Evolutionary conservation across 2,797 vertebrate species (phyloP), one percentile per base, ranked within the genome.

Genomic region (Enteromius anoplus): DNA sequence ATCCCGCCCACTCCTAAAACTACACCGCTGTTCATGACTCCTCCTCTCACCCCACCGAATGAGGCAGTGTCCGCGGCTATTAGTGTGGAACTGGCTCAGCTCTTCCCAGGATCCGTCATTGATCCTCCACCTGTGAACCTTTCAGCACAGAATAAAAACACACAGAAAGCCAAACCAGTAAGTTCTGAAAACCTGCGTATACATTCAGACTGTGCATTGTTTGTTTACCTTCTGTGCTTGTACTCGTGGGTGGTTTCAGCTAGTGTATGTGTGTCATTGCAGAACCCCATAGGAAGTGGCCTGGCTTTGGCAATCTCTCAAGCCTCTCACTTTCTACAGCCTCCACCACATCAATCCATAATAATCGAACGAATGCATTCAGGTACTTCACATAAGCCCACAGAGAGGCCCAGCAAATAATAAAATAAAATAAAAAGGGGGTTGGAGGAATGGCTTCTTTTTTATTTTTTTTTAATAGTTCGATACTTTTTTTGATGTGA

Each of bases 301-400:
- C 92, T 99, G 86, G 98, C 97, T 47, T 90, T 99, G 92, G 98
- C 98, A 88, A 97, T 99, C 92, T 99, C 98, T 90, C 98, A 99
- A 83, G 98, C 98, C 10, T 99, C 98, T 77, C 98, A 99, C 93
- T 98, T 99, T 90, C 95, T 99, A 88, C 98, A 99, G 86, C 97
- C 98, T 87, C 97, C 98, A 26, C 97, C 98, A 89, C 97, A 99
- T 91, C 98, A 99, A 92, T 99, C 98, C 87, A 99, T 99, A 92
- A 99, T 99, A 92, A 99, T 99, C 84, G 98, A 99, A 85, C 94
- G 98, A 89, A 99, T 99, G 98, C 98, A 99, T 90, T 99, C 98
- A 90, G 98, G 98, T 99, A 95, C 94, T 58, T 82, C 5, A 15
- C 26, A 32, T 47, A 19, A 64, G 3, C 26, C 32, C 7, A 37